Evolutionary conservation across 2,797 vertebrate genomes (phyloP).

Genomic region (Scolopax bukidnonensis): DNA sequence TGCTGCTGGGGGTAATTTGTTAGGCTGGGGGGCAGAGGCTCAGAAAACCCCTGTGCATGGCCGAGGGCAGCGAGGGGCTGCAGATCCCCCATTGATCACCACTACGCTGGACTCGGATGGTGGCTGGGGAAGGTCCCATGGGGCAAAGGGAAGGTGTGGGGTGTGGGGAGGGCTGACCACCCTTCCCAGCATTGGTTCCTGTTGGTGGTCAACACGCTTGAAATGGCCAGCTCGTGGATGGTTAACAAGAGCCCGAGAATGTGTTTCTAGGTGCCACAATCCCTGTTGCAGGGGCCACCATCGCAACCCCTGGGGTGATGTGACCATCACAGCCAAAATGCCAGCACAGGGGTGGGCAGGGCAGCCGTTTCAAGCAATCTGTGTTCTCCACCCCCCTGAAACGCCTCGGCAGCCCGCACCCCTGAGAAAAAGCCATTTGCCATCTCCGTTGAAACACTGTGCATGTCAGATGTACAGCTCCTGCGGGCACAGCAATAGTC

Average conservation of each 20-base stretch:
- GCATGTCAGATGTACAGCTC: slow-evolving; percentile 56
- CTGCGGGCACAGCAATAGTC: slow-evolving; percentile 61
- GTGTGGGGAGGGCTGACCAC: neutral
- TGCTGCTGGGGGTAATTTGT: neutral
- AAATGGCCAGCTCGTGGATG: accelerated
- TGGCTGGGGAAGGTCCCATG: neutral
- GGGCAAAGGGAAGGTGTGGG: neutral
- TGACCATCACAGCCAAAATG: neutral
- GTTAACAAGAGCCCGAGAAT: accelerated
- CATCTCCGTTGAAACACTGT: slow-evolving; percentile 31
- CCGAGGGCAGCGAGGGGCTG: accelerated
- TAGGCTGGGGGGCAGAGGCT: neutral
- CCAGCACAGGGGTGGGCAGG: neutral
- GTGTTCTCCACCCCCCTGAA: neutral
- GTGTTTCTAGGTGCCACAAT: neutral
- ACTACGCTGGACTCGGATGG: neutral
- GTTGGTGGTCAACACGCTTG: accelerated
- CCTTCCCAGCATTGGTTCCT: accelerated
- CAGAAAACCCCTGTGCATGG: accelerated
- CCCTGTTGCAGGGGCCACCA: accelerated
- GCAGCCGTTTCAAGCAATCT: neutral
- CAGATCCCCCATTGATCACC: too few relatives aligned
- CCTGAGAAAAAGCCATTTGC: slow-evolving; percentile 53
- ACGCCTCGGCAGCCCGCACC: neutral
- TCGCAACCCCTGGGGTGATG: accelerated